These are phyloP conservation scores for Theodoxus fluviatilis DNA, from an alignment of 2,888 invertebrate species.

Conservation along the genomic window DNA sequence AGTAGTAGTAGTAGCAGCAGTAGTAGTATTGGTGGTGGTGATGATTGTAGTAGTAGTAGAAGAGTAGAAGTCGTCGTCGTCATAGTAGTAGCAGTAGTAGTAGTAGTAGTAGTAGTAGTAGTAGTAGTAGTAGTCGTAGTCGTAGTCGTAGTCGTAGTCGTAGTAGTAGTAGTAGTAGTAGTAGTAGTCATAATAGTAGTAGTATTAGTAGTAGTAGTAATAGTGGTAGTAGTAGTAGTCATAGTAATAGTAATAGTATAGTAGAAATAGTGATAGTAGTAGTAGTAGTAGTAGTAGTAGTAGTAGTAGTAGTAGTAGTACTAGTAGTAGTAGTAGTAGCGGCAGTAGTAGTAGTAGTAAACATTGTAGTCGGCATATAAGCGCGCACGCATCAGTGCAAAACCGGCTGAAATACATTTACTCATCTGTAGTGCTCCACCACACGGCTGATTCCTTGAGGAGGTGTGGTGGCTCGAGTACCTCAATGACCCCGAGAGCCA, in stretches of 20 bases:
- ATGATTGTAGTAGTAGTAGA: too few species aligned
- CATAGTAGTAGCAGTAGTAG: neutral
- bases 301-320: conserved; percentile 2
- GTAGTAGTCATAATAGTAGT: neutral
- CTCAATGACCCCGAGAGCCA: too few species aligned
- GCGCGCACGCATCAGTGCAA: too few species aligned
- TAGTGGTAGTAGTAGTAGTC: neutral
- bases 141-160: neutral
- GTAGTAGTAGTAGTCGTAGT: neutral
- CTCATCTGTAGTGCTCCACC: too few species aligned
- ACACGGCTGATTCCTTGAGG: too few species aligned
- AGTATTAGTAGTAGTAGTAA: neutral
- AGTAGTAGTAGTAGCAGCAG: neutral
- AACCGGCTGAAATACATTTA: too few species aligned
- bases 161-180: neutral
- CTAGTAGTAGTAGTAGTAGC: neutral
- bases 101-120: neutral
- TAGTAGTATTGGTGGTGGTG: neutral
- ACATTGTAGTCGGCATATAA: neutral
- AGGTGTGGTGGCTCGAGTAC: too few species aligned
- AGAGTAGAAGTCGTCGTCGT: neutral
- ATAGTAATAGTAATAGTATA: neutral
- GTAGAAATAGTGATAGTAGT: neutral
- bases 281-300: neutral
- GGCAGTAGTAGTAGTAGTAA: neutral